Conservation (phyloP, 2,888 invertebrate species). For the Tachina lurida region DNA sequence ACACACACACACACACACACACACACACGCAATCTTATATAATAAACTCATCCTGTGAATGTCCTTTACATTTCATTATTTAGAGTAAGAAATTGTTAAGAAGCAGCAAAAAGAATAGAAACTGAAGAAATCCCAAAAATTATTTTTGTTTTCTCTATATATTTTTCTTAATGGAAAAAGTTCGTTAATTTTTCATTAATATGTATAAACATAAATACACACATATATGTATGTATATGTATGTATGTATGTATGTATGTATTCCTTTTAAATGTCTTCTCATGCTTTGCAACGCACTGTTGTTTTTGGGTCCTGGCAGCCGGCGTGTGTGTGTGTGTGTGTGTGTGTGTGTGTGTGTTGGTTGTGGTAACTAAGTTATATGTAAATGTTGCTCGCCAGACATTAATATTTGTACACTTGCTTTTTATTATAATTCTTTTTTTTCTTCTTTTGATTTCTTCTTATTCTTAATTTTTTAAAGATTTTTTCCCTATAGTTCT, state of each 20-base stretch:
- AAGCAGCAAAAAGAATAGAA: conserved; percentile 6
- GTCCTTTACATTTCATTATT: conserved; percentile 57
- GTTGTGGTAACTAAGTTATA: no score
- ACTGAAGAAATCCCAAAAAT: conserved; percentile 29
- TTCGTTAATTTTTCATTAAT: conserved; percentile 51
- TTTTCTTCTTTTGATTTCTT: conserved; percentile 1
- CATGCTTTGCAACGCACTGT: conserved; percentile 30
- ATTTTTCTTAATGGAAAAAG: conserved; percentile 57
- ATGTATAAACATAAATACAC: neutral
- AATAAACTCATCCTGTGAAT: conserved; percentile 15
- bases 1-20: neutral
- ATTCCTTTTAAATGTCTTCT: conserved; percentile 39
- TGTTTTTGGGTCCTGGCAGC: neutral
- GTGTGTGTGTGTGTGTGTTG: neutral
- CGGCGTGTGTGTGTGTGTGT: neutral
- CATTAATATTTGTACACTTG: conserved; percentile 68
- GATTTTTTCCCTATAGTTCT: neutral
- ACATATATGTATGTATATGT: neutral
- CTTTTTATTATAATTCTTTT: conserved; percentile 22
- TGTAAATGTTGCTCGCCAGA: conserved; percentile 41
- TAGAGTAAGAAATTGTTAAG: conserved; percentile 43
- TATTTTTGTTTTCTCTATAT: conserved; percentile 15
- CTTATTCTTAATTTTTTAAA: conserved; percentile 38
- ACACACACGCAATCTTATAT: neutral
- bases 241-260: neutral